Base-by-base conservation (phyloP, 35 echinoderm and acorn worm genomes). In the Ptychodera flava region DNA sequence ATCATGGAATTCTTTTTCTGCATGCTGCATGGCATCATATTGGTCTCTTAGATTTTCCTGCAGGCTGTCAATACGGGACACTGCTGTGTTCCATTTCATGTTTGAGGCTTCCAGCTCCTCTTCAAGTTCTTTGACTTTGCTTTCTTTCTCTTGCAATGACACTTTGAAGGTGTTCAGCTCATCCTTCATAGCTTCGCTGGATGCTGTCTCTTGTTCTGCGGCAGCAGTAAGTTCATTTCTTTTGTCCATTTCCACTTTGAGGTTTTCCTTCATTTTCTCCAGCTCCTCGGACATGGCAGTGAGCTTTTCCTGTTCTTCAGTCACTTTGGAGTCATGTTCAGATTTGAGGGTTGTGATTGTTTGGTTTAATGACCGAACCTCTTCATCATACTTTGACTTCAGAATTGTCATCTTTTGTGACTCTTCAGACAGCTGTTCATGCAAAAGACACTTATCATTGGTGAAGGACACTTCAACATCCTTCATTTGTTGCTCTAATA, bases 361-460 rank as follows among this genome's bases (percentile, higher is more conserved):
- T 64, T 22, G 6, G 45, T 64, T 6, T 22, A 64, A 22, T 12
- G 45, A 64, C 22, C 6, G 6, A 6, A 64, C 45, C 6, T 12
- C 22, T 12, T 64, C 22, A 12, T 64, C 45, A 64, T 64, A 22
- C 22, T 64, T 22, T 12, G 6, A 12, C 22, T 64, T 64, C 45
- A 64, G 6, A 64, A 12, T 22, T 12, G 45, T 22, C 22, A 64
- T 12, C 45, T 64, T 64, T 6, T 64, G 6, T 64, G 45, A 12
- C 22, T 64, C 45, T 64, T 64, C 45, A 12, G 45, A 6, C 35
- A 88, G 36, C 28, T 88, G 79, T 78, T 90, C 88, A 77, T 33
- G 82, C 29, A 90, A 33, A 0, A 33, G 14, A n/a, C 37, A 12
- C 53, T 32, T 88, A 35, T 88, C 87, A 82, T 82, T 37, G 1